phyloP scores from a whole-genome alignment of 2,797 vertebrate species.

The Tenualosa ilisha region DNA sequence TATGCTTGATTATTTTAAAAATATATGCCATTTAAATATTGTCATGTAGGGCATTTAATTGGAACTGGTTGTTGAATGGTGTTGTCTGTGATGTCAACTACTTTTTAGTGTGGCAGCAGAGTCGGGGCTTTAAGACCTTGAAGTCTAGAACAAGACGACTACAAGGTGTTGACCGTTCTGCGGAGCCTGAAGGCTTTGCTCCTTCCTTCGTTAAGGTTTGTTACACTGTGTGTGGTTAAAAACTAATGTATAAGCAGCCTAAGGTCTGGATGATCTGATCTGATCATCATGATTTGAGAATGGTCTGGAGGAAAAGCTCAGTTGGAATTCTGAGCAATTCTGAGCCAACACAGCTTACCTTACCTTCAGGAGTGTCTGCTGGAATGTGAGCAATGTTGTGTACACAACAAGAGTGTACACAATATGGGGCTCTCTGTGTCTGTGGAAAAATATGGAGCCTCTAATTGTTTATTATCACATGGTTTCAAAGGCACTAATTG shows the following conservation, averaged over 20 bases:
- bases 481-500: too few species aligned
- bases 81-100: background rate
- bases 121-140: conserved; percentile 92
- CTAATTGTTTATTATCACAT: too few species aligned
- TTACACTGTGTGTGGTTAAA: background rate
- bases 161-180: conserved; percentile 78
- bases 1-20: background rate
- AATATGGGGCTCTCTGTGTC: too few species aligned
- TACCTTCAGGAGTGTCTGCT: too few species aligned
- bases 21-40: too few species aligned
- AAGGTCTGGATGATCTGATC: too few species aligned
- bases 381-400: too few species aligned
- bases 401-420: too few species aligned
- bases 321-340: too few species aligned
- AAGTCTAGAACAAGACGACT: conserved; percentile 84
- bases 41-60: background rate
- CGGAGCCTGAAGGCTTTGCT: conserved; percentile 78
- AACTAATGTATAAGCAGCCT: background rate
- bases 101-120: conserved; percentile 77
- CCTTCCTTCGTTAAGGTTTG: conserved; percentile 91
- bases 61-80: background rate
- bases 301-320: too few species aligned
- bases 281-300: too few species aligned
- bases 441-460: too few species aligned
- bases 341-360: background rate